These are phyloP conservation scores for Anomalospiza imberbis DNA, from an alignment of 2,797 vertebrate genomes.

Conservation along the genomic window DNA sequence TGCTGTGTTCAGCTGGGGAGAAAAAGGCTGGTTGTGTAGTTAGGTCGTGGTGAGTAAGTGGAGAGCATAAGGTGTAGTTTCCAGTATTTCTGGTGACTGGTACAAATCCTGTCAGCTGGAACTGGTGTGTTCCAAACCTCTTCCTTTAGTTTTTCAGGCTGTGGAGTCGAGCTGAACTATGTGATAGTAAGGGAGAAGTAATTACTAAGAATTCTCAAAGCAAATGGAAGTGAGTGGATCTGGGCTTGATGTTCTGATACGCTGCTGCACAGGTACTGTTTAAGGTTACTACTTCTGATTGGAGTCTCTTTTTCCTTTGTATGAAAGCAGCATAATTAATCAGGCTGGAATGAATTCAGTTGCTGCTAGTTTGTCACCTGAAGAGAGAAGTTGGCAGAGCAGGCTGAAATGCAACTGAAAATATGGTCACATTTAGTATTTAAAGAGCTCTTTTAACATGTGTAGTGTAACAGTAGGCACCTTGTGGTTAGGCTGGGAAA, in stretches of 20 bases:
- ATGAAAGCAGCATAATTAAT: constrained; percentile 69
- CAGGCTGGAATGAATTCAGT: constrained; percentile 68
- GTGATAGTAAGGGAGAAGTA: background rate
- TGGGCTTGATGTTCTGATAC: background rate
- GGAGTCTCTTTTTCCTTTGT: constrained; percentile 40
- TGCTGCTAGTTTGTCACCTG: constrained; percentile 51
- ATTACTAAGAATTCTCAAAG: background rate
- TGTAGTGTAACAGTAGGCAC: background rate
- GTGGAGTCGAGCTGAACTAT: background rate
- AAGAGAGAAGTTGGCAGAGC: constrained; percentile 41
- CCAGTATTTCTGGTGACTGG: background rate
- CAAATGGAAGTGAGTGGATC: background rate
- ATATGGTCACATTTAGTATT: background rate
- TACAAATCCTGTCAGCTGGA: background rate
- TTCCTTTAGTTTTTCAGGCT: background rate
- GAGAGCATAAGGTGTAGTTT: background rate
- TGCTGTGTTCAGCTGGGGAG: background rate
- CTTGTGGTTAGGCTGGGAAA: constrained; percentile 1
- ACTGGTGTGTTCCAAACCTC: background rate
- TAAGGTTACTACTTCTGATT: constrained; percentile 26
- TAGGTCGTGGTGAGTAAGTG: background rate
- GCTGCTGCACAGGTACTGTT: background rate
- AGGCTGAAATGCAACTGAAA: constrained; percentile 44
- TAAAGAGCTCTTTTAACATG: background rate
- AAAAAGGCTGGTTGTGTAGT: background rate